phyloP scores from a whole-genome alignment of 1,140 invertebrate genomes.

The Zaprionus vittiger region DNA sequence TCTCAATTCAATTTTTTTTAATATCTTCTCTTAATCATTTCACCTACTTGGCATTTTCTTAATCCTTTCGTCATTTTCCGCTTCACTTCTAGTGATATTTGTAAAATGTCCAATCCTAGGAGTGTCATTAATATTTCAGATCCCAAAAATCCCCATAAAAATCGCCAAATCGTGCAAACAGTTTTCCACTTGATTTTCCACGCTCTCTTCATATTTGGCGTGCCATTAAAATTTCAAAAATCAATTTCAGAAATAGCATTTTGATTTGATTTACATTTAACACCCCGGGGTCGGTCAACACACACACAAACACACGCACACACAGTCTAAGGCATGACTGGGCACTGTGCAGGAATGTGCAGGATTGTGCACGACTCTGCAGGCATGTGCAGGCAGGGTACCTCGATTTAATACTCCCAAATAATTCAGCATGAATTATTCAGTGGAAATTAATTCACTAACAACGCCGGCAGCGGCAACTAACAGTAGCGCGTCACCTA shows the following conservation, averaged over 20 bases:
- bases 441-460: conserved; percentile 83
- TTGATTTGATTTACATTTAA: conserved; percentile 81
- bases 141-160: not conserved
- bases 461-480: conserved; percentile 58
- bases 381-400: conserved; percentile 17
- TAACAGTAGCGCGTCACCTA: conserved; percentile 37
- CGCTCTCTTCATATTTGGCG: not conserved
- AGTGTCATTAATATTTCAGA: conserved; percentile 1
- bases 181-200: not conserved
- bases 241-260: conserved; percentile 81
- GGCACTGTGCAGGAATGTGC: conserved; percentile 4
- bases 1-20: too few species aligned
- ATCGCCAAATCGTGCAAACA: not conserved
- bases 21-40: too few species aligned
- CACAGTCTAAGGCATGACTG: too few species aligned
- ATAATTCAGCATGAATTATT: conserved; percentile 83
- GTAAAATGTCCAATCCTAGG: too few species aligned
- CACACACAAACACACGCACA: not conserved
- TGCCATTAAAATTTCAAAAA: conserved; percentile 78
- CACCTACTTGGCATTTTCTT: not conserved
- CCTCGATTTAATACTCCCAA: conserved; percentile 57
- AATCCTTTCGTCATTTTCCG: not conserved
- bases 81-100: not conserved
- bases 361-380: conserved; percentile 20
- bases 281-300: conserved; percentile 52